Percentiles rank a stretch among this genome's conserved stretches.
phyloP scores from a whole-genome alignment of 2,113 vertebrate genomes.

The Otis tarda region DNA sequence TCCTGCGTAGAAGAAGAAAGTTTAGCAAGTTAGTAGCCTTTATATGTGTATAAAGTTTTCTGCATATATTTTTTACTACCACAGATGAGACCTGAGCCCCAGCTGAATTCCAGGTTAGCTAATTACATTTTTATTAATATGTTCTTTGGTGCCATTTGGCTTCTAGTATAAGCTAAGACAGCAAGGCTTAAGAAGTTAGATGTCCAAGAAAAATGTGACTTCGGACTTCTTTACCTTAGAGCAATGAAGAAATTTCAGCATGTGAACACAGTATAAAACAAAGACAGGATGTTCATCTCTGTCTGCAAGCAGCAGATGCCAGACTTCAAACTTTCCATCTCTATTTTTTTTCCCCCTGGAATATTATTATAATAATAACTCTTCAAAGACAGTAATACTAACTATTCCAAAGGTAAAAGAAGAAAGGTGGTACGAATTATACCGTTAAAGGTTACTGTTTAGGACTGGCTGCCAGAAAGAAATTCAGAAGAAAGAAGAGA shows the following conservation, averaged over 20 bases:
- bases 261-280: background rate
- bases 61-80: background rate
- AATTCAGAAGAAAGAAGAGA: background rate
- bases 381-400: background rate
- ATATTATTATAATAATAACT: background rate
- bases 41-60: too few relatives aligned
- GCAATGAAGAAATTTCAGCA: background rate
- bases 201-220: background rate
- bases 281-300: fast-evolving
- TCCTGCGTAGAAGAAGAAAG: background rate
- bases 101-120: background rate
- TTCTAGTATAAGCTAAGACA: background rate
- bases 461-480: background rate
- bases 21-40: background rate
- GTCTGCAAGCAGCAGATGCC: background rate
- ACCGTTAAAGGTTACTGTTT: background rate
- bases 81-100: background rate
- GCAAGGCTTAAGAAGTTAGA: background rate
- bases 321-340: fast-evolving
- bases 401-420: background rate
- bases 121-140: background rate
- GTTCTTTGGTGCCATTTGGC: background rate
- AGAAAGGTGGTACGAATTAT: background rate
- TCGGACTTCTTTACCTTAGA: background rate
- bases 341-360: background rate